Percentiles rank a stretch among this genome's conserved stretches.
Conservation (phyloP, 2,888 invertebrate species). For the Brachyopa scutellaris region DNA sequence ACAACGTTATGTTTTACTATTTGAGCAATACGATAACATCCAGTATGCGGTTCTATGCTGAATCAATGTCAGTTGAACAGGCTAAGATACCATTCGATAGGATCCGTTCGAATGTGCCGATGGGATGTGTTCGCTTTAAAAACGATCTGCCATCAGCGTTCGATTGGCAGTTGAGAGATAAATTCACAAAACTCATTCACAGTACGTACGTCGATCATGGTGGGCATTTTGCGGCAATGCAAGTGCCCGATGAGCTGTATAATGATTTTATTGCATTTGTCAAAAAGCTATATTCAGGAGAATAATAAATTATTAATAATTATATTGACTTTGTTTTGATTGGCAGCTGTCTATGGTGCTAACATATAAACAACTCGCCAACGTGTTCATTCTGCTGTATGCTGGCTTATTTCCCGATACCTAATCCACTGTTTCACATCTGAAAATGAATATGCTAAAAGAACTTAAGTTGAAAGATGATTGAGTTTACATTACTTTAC, state of each 20-base stretch:
- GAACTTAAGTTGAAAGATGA: too few species aligned
- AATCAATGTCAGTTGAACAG: slow-evolving; percentile 82
- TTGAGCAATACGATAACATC: slow-evolving; percentile 88
- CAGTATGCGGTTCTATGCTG: slow-evolving; percentile 89
- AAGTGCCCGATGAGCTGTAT: slow-evolving; percentile 78
- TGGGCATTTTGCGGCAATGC: slow-evolving; percentile 80
- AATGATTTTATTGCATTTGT: slow-evolving; percentile 75
- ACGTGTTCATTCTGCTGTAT: too few species aligned
- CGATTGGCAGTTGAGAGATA: slow-evolving; percentile 75
- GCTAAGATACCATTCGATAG: slow-evolving; percentile 79
- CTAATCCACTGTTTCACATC: too few species aligned
- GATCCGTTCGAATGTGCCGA: slow-evolving; percentile 75
- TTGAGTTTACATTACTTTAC: too few species aligned
- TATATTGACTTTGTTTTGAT: too few species aligned
- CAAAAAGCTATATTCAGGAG: too few species aligned
- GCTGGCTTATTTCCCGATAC: too few species aligned
- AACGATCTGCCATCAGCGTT: slow-evolving; percentile 76
- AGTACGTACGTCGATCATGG: slow-evolving; percentile 76
- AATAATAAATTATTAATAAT: too few species aligned
- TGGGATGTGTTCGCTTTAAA: slow-evolving; percentile 78
- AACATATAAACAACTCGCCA: too few species aligned
- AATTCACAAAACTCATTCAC: slow-evolving; percentile 77
- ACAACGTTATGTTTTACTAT: slow-evolving; percentile 94
- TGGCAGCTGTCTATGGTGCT: too few species aligned
- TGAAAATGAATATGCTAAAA: too few species aligned